Evolutionary conservation across 2,113 vertebrate species (phyloP), one percentile per base, ranked within the genome.

Genomic region (Lepus europaeus): DNA sequence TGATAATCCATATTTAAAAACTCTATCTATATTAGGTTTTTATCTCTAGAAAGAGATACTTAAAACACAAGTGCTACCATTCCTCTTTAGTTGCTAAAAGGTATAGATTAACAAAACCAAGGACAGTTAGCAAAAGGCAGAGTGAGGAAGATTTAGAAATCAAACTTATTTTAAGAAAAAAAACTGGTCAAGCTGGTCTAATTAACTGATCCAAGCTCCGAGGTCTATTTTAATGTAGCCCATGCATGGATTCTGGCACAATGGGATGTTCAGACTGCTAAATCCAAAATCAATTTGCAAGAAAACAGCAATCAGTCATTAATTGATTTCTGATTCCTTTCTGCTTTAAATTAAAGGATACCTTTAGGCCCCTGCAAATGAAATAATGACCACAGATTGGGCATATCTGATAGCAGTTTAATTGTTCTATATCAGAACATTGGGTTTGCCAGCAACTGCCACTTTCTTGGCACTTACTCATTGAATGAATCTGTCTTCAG

Each of bases 281-380:
- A 97, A 97, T 59, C 51, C 92, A 86, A 96, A 98, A 98, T 96
- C 91, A 87, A 91, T 97, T 95, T 97, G 89, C 19, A 29, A 66
- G 92, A 97, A 97, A 98, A 98, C 68, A 97, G 96, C 97, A 90
- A 98, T 97, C 97, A 94, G 92, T 97, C 97, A 97, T 96, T 98
- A 97, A 98, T 79, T 97, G 97, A 98, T 97, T 97, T 98, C 94
- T 97, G 93, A 98, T 98, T 97, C 69, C 23, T 73, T 96, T 86
- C 93, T 92, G 66, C 91, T 96, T 96, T 92, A 92, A 97, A 96
- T 97, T 94, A 96, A 94, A 97, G 93, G 74, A 97, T 19, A 6
- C 61, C 11, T 81, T 85, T 25, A 87, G 84, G 88, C 68, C 63
- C 56, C 96, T 91, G 92, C 49, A 95, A 87, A 87, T 72, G 96